Conservation (phyloP, 2,113 vertebrate species). For the Ammodytes marinus region DNA sequence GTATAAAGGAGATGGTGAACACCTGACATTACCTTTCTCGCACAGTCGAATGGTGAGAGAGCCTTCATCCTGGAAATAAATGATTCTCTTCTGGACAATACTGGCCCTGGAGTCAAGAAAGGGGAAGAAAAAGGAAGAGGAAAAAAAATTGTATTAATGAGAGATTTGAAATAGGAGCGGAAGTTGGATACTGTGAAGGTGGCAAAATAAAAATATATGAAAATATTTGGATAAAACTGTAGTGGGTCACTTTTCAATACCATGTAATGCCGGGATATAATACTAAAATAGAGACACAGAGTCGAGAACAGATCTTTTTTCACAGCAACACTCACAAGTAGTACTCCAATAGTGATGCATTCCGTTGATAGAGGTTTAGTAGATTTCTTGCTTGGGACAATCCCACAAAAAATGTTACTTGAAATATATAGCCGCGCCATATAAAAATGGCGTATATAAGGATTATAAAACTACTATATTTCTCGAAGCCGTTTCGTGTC, state of each 20-base stretch:
- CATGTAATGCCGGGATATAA: slow-evolving; percentile 29
- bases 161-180: background rate
- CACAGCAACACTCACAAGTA: background rate
- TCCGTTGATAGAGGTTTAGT: no score
- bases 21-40: slow-evolving; percentile 90
- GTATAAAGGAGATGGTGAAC: slow-evolving; percentile 20
- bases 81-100: slow-evolving; percentile 94
- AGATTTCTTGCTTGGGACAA: background rate
- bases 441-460: no score
- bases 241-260: slow-evolving; percentile 5
- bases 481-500: background rate
- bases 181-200: background rate
- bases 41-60: slow-evolving; percentile 94
- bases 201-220: slow-evolving; percentile 33
- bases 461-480: background rate
- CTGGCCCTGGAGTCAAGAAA: slow-evolving; percentile 87
- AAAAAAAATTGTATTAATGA: background rate
- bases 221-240: slow-evolving; percentile 19
- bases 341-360: no score
- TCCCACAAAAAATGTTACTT: background rate
- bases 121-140: background rate
- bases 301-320: slow-evolving; percentile 33
- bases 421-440: background rate
- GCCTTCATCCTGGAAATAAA: slow-evolving; percentile 96
- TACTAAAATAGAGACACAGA: slow-evolving; percentile 4